phyloP scores from a whole-genome alignment of 1,140 invertebrate species.

The Drosophila nasuta region DNA sequence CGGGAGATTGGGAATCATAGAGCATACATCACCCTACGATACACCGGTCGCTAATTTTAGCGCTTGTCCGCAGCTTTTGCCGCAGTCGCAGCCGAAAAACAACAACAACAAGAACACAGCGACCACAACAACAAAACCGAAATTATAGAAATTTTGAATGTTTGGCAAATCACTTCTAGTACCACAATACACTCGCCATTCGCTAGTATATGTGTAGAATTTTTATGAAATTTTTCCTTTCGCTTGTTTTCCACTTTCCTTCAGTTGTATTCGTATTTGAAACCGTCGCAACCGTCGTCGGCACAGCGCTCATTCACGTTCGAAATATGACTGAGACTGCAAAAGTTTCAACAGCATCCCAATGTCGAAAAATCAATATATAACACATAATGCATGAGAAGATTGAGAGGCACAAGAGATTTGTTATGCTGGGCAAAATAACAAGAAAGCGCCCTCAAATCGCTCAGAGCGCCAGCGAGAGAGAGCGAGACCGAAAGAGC shows the following conservation, averaged over 20 bases:
- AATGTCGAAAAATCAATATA: constrained; percentile 69
- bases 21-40: constrained; percentile 72
- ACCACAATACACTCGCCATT: constrained; percentile 1
- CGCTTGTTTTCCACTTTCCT: constrained; percentile 36
- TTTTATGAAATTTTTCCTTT: constrained; percentile 66
- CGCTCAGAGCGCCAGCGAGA: not conserved
- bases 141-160: constrained; percentile 69
- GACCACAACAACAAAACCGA: constrained; percentile 47
- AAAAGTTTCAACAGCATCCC: constrained; percentile 72
- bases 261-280: constrained; percentile 16
- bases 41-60: constrained; percentile 79
- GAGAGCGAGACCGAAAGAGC: not conserved
- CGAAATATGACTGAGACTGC: constrained; percentile 67
- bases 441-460: constrained; percentile 16
- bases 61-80: constrained; percentile 67
- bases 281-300: not conserved
- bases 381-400: constrained; percentile 9
- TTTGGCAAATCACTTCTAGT: constrained; percentile 68
- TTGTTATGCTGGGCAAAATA: constrained; percentile 7
- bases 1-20: constrained; percentile 41
- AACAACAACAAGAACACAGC: no score
- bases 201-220: constrained; percentile 58
- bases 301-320: constrained; percentile 57
- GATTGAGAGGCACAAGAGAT: not conserved
- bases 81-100: constrained; percentile 33